These are phyloP conservation scores for Sarcophaga carnaria DNA, from an alignment of 2,888 invertebrate genomes.

Conservation along the genomic window DNA sequence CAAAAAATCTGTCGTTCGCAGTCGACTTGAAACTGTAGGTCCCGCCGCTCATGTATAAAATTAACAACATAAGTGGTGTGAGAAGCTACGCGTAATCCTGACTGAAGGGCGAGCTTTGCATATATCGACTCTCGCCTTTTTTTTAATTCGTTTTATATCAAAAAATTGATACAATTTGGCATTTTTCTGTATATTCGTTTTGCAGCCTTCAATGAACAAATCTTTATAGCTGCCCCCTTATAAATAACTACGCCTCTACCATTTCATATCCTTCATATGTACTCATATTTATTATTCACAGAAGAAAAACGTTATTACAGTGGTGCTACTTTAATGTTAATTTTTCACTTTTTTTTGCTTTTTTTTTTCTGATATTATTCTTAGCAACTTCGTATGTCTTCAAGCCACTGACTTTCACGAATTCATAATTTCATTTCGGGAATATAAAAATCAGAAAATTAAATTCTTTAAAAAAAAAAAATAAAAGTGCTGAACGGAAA, in stretches of 20 bases:
- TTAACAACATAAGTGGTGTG: too few species aligned
- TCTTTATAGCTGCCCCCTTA: too few species aligned
- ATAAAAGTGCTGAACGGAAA: not conserved
- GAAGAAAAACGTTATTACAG: conserved; percentile 25
- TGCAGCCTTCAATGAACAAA: too few species aligned
- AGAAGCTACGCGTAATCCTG: too few species aligned
- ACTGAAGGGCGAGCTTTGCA: too few species aligned
- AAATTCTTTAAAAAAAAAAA: conserved; percentile 36
- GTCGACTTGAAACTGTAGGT: too few species aligned
- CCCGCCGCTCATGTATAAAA: too few species aligned
- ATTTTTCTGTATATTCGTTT: too few species aligned
- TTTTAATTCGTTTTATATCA: too few species aligned
- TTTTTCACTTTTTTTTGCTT: conserved; percentile 8
- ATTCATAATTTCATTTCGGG: conserved; percentile 40
- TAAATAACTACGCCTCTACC: not conserved
- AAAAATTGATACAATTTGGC: too few species aligned
- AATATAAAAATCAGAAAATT: conserved; percentile 48
- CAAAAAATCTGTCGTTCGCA: too few species aligned
- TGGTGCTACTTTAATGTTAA: conserved; percentile 45
- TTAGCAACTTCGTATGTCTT: not conserved
- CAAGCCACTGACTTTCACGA: not conserved
- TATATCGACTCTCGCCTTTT: too few species aligned
- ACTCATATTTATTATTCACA: conserved; percentile 19
- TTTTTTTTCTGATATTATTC: not conserved
- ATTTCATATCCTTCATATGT: not conserved